Evolutionary conservation across 2,113 vertebrate species (phyloP).

Genomic region (Calyptomena viridis): DNA sequence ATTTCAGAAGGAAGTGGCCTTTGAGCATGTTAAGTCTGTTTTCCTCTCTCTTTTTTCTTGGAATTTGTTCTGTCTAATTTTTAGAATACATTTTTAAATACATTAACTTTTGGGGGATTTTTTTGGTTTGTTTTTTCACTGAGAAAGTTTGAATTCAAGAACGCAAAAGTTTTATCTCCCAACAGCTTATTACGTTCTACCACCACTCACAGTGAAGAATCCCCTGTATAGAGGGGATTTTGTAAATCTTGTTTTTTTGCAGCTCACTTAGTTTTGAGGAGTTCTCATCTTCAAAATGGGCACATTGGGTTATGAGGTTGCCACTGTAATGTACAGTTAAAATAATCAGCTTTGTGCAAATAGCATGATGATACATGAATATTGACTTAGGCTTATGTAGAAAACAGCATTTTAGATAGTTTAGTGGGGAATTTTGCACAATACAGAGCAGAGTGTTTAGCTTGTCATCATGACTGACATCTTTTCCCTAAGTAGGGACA

Average conservation of each 20-base stretch:
- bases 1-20: background rate
- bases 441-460: background rate
- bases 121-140: background rate
- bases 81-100: background rate
- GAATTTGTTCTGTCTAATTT: background rate
- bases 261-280: background rate
- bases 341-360: background rate
- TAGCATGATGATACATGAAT: background rate
- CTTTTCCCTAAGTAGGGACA: background rate
- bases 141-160: background rate
- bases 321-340: background rate
- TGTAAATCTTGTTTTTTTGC: background rate
- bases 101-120: background rate
- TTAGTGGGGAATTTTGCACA: background rate
- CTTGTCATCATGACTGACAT: background rate
- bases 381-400: background rate
- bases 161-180: background rate
- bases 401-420: background rate
- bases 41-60: background rate
- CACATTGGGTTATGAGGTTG: background rate
- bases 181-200: background rate
- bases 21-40: background rate
- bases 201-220: background rate
- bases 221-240: background rate
- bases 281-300: background rate